Percentiles rank a stretch among this genome's conserved stretches.
These are phyloP conservation scores for Zaprionus bogoriensis DNA, from an alignment of 2,888 invertebrate species.

Conservation along the genomic window DNA sequence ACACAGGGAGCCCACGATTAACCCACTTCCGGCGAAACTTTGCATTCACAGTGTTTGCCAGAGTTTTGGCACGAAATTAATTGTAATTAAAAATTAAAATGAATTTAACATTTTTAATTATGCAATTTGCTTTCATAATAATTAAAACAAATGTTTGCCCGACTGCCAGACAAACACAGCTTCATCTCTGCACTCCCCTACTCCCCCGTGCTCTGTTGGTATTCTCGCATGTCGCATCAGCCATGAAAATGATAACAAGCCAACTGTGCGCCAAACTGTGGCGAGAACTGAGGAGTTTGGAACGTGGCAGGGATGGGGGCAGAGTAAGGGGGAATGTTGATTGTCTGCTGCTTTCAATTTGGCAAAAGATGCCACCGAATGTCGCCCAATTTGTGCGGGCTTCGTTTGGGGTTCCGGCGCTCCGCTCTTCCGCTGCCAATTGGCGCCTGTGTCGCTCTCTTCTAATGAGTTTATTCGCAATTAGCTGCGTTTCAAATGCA, in stretches of 20 bases:
- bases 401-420: conserved; percentile 10
- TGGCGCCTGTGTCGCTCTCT: conserved; percentile 34
- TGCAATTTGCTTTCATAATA: conserved; percentile 70
- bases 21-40: conserved; percentile 9
- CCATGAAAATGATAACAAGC: conserved; percentile 69
- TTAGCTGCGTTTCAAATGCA: conserved; percentile 64
- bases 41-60: conserved; percentile 6
- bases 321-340: background rate
- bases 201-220: background rate
- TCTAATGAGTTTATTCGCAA: conserved; percentile 72
- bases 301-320: conserved; percentile 7
- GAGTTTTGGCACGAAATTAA: conserved; percentile 49
- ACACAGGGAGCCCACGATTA: conserved; percentile 9
- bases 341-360: conserved; percentile 31
- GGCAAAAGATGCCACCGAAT: conserved; percentile 52
- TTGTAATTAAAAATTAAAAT: conserved; percentile 76
- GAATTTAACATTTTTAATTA: conserved; percentile 74
- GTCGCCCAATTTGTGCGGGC: conserved; percentile 48
- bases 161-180: conserved; percentile 44
- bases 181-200: background rate
- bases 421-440: background rate
- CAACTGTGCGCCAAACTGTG: conserved; percentile 51
- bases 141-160: conserved; percentile 70
- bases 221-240: conserved; percentile 47
- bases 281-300: background rate